These are phyloP conservation scores for Scrobipalpa costella DNA, from an alignment of 2,888 invertebrate genomes.

Conservation along the genomic window DNA sequence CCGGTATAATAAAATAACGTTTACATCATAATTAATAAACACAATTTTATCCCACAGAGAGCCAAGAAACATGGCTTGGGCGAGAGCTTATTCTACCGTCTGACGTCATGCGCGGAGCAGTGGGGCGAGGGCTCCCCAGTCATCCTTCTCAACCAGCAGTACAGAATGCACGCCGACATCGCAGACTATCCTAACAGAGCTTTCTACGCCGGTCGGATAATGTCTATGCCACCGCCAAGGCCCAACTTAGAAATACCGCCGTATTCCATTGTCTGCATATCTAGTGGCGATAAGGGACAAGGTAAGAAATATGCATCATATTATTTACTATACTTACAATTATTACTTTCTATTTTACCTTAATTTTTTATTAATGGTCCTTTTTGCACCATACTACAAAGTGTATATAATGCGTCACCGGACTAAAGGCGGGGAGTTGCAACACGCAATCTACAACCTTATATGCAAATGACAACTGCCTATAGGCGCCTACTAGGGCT, in stretches of 20 bases:
- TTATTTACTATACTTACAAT: neutral
- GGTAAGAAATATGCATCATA: constrained; percentile 42
- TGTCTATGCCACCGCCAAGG: constrained; percentile 46
- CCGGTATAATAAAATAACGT: too few species aligned
- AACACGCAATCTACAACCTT: too few species aligned
- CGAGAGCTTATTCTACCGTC: constrained; percentile 89
- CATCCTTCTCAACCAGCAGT: constrained; percentile 85
- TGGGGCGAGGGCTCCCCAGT: constrained; percentile 65
- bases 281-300: constrained; percentile 66
- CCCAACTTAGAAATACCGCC: constrained; percentile 52
- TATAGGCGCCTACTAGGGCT: too few species aligned
- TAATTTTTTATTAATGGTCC: too few species aligned
- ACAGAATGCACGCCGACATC: constrained; percentile 93
- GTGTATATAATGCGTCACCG: too few species aligned
- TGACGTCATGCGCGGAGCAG: constrained; percentile 80
- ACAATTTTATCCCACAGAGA: constrained; percentile 81
- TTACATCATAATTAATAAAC: too few species aligned
- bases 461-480: too few species aligned
- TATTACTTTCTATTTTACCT: too few species aligned
- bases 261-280: constrained; percentile 57
- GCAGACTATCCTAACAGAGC: constrained; percentile 88
- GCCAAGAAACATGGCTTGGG: constrained; percentile 86
- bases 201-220: constrained; percentile 83
- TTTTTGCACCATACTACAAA: too few species aligned
- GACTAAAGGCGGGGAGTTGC: too few species aligned